These are phyloP conservation scores for Pseudochirops cupreus DNA, from an alignment of 2,797 vertebrate genomes.

Conservation along the genomic window DNA sequence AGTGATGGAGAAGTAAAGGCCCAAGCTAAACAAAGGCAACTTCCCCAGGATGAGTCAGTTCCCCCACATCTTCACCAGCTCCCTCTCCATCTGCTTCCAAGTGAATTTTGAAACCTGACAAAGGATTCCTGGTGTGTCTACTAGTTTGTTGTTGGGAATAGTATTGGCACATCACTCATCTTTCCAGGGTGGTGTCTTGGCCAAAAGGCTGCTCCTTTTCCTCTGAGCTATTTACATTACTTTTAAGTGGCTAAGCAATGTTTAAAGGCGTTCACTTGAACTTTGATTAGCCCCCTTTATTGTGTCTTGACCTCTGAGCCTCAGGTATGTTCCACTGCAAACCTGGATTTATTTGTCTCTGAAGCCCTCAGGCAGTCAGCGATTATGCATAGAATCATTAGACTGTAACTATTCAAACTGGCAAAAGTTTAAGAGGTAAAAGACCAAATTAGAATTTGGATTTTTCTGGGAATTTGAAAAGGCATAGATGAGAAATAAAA, in stretches of 20 bases:
- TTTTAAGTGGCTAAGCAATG: not conserved
- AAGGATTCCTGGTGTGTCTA: conserved; percentile 32
- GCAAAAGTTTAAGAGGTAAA: not conserved
- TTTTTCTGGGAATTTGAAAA: conserved; percentile 5
- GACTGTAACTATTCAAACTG: not conserved
- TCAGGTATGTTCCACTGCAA: not conserved
- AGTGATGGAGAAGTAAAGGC: not conserved
- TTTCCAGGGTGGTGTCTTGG: conserved; percentile 66
- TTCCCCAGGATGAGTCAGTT: not conserved
- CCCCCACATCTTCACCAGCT: too few species aligned
- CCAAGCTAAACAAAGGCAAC: not conserved
- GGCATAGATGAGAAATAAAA: not conserved
- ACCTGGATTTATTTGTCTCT: conserved; percentile 26
- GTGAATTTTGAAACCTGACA: conserved; percentile 41
- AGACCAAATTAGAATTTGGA: not conserved
- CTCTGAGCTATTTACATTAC: conserved; percentile 52
- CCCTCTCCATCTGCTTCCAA: conserved; percentile 51
- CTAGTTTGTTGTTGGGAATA: conserved; percentile 52
- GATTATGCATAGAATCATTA: not conserved
- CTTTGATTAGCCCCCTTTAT: conserved; percentile 11
- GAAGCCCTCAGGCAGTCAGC: conserved; percentile 25
- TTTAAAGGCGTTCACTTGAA: conserved; percentile 25
- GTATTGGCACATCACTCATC: conserved; percentile 58
- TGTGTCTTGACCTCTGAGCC: not conserved
- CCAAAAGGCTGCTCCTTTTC: not conserved